Evolutionary conservation across 2,888 invertebrate genomes (phyloP).

Genomic region (Parnassius mnemosyne): DNA sequence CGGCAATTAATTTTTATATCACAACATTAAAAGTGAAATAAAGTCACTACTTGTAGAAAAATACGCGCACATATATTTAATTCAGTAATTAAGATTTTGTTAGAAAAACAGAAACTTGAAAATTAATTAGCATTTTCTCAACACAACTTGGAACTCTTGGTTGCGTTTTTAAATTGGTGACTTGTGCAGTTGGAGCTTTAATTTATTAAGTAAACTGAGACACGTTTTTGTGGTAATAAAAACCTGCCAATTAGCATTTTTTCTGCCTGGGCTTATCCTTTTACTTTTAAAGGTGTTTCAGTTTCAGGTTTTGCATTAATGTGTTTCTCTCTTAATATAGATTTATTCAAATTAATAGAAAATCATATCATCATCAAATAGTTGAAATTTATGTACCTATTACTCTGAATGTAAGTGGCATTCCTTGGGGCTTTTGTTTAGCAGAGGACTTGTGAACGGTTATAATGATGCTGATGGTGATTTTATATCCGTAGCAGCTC

Average conservation of each 20-base stretch:
- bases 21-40: too few species aligned
- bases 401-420: too few species aligned
- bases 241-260: conserved; percentile 25
- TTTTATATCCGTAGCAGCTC: too few species aligned
- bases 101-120: conserved; percentile 18
- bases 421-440: too few species aligned
- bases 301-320: conserved; percentile 9
- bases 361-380: too few species aligned
- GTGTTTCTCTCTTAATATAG: too few species aligned
- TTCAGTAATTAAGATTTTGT: conserved; percentile 14
- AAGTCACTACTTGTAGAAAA: too few species aligned
- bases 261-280: conserved; percentile 22
- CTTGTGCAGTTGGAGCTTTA: conserved; percentile 26
- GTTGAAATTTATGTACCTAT: too few species aligned
- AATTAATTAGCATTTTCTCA: conserved; percentile 25
- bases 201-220: conserved; percentile 26
- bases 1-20: too few species aligned
- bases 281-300: conserved; percentile 20
- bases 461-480: too few species aligned
- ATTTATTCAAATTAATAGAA: too few species aligned
- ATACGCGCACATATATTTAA: neutral
- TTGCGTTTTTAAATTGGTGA: conserved; percentile 26
- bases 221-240: conserved; percentile 26
- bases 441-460: too few species aligned
- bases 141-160: conserved; percentile 16